phyloP scores from a whole-genome alignment of 2,113 vertebrate genomes.

The Spheniscus mendiculus region DNA sequence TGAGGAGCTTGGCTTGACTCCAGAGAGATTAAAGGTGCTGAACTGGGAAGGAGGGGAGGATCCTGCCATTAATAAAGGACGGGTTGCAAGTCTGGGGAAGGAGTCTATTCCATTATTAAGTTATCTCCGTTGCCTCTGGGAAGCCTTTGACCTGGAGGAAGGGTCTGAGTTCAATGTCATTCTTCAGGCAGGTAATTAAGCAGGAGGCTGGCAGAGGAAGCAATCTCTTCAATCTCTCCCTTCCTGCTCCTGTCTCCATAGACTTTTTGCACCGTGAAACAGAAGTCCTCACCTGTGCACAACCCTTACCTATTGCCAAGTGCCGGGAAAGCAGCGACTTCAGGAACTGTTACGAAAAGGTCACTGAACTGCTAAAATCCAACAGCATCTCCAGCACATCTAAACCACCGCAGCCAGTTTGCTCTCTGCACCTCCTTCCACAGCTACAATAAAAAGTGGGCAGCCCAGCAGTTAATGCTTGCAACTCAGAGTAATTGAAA shows the following conservation, averaged over 20 bases:
- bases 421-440: neutral
- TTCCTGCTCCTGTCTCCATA: neutral
- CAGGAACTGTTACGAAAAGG: neutral
- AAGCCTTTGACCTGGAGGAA: neutral
- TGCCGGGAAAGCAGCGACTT: neutral
- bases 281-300: neutral
- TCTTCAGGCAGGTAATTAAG: neutral
- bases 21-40: conserved; percentile 3
- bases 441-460: neutral
- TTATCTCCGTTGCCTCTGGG: neutral
- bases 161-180: neutral
- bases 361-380: neutral
- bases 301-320: neutral
- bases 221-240: neutral
- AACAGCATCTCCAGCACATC: neutral
- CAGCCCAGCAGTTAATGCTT: conserved; percentile 6
- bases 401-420: neutral
- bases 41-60: neutral
- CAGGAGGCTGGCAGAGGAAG: neutral
- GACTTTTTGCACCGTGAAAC: neutral
- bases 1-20: neutral
- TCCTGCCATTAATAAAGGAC: neutral
- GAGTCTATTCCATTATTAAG: neutral
- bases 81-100: neutral
- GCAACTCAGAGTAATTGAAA: neutral